These are phyloP conservation scores for Spodoptera picta DNA, from an alignment of 2,888 invertebrate species.

Conservation along the genomic window DNA sequence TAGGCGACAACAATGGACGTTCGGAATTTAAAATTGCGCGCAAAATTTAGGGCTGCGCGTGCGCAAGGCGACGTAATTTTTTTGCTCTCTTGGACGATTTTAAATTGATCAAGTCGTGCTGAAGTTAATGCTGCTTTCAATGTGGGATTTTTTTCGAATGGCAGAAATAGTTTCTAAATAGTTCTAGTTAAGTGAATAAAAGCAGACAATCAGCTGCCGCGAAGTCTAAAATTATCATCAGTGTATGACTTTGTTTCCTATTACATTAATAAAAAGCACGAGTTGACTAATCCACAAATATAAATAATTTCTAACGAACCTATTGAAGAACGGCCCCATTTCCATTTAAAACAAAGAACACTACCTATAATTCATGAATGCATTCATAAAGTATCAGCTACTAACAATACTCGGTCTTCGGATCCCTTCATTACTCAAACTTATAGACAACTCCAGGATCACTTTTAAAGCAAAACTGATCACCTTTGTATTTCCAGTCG, in stretches of 20 bases:
- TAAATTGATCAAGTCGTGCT: constrained; percentile 38
- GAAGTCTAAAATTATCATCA: too few relatives aligned
- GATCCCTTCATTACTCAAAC: constrained; percentile 41
- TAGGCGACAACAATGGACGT: constrained; percentile 81
- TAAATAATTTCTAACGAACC: too few relatives aligned
- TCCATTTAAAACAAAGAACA: not conserved
- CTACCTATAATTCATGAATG: not conserved
- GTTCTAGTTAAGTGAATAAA: too few relatives aligned
- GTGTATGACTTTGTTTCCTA: too few relatives aligned
- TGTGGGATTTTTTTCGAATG: constrained; percentile 16
- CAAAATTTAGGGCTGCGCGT: constrained; percentile 73
- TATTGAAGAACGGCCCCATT: too few relatives aligned
- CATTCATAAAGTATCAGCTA: constrained; percentile 1
- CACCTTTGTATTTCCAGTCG: constrained; percentile 45
- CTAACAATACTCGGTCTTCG: not conserved
- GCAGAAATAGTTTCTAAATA: not conserved
- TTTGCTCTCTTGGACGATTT: constrained; percentile 22
- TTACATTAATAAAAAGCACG: too few relatives aligned
- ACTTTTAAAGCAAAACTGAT: constrained; percentile 53
- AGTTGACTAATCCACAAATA: too few relatives aligned
- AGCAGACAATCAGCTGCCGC: too few relatives aligned
- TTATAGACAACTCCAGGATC: constrained; percentile 16
- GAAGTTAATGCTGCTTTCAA: constrained; percentile 16
- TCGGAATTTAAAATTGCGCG: constrained; percentile 83
- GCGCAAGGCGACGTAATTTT: constrained; percentile 21